A percentile compares a stretch with the other conserved stretches of the same genome.
Conservation (phyloP, 2,888 invertebrate genomes). For the Parnassius mnemosyne region DNA sequence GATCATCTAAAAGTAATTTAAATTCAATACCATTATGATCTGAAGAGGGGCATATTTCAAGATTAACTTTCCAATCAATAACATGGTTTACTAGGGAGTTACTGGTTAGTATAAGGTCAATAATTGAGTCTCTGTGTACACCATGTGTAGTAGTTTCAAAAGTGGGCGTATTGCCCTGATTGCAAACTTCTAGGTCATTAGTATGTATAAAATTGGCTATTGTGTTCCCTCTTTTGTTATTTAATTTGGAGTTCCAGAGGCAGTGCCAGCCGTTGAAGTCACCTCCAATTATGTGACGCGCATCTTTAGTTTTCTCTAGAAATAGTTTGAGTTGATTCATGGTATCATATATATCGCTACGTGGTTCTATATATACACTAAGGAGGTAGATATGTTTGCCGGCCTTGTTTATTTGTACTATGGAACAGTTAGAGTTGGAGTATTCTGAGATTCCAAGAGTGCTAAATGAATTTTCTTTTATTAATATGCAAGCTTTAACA, state of each 20-base stretch:
- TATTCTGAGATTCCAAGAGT: background rate
- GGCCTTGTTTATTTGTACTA: background rate
- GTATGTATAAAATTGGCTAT: background rate
- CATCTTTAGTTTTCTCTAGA: background rate
- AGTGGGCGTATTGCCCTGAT: background rate
- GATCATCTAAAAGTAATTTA: background rate
- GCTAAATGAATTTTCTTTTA: too few relatives aligned
- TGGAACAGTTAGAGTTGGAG: background rate
- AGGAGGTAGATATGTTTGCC: background rate
- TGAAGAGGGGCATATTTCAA: background rate
- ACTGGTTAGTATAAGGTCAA: slow-evolving; percentile 1
- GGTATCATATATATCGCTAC: background rate
- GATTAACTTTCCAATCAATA: background rate
- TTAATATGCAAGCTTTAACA: background rate
- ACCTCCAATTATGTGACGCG: background rate
- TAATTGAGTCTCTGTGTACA: background rate
- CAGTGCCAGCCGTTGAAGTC: slow-evolving; percentile 2
- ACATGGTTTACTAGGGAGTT: background rate
- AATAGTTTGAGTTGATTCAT: background rate
- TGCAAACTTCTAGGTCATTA: background rate
- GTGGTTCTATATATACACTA: slow-evolving; percentile 2
- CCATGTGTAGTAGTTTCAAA: slow-evolving; percentile 4
- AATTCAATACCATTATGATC: slow-evolving; percentile 1
- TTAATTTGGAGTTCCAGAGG: background rate
- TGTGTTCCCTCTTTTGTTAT: slow-evolving; percentile 1